Percentiles rank a stretch among this genome's conserved stretches.
Conservation (phyloP, 2,797 vertebrate species). For the Ptychadena robeensis region DNA sequence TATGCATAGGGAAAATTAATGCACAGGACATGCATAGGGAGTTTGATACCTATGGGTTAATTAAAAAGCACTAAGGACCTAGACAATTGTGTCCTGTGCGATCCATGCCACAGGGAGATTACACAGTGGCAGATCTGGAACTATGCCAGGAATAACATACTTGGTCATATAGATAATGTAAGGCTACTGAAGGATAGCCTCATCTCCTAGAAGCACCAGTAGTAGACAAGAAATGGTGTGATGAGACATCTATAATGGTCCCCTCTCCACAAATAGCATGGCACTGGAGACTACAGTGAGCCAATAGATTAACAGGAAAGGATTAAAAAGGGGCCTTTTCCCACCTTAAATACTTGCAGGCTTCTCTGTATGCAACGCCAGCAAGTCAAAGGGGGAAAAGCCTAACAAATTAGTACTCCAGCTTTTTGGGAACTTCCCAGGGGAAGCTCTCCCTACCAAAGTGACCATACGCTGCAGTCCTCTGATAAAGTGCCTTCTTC, state of each 20-base stretch:
- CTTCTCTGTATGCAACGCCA: slow-evolving; percentile 98
- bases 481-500: slow-evolving; percentile 98
- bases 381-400: slow-evolving; percentile 87
- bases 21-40: slow-evolving; percentile 8
- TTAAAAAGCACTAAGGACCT: not conserved
- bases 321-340: slow-evolving; percentile 78
- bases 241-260: slow-evolving; percentile 71
- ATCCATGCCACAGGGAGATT: not conserved
- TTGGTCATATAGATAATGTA: slow-evolving; percentile 22
- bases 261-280: slow-evolving; percentile 70
- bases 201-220: slow-evolving; percentile 32
- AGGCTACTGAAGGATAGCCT: not conserved
- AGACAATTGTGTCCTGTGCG: not conserved
- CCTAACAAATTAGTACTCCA: slow-evolving; percentile 91
- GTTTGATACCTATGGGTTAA: not conserved
- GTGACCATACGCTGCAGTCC: slow-evolving; percentile 96
- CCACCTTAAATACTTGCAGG: slow-evolving; percentile 81
- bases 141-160: not conserved
- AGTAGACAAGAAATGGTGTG: slow-evolving; percentile 14
- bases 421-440: slow-evolving; percentile 96
- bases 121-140: slow-evolving; percentile 3
- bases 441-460: slow-evolving; percentile 97
- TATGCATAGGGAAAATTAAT: slow-evolving; percentile 77
- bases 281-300: slow-evolving; percentile 68
- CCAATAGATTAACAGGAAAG: slow-evolving; percentile 65